Evolutionary conservation across 2,797 vertebrate species (phyloP).

Genomic region (Streptopelia turtur): DNA sequence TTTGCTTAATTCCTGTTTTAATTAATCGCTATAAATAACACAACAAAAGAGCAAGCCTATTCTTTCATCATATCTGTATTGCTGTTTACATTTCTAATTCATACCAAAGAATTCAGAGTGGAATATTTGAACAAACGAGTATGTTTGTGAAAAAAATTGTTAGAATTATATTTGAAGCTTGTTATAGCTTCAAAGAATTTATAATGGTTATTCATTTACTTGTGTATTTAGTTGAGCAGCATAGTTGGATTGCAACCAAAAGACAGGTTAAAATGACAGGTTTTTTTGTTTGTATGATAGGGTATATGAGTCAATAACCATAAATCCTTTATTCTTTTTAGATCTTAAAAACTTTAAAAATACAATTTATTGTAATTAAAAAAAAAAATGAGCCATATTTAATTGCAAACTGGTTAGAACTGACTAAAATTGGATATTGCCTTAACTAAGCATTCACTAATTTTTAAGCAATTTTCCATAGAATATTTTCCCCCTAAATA

Average conservation of each 20-base stretch:
- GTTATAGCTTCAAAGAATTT: neutral
- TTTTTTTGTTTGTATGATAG: neutral
- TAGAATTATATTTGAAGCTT: neutral
- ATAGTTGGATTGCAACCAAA: neutral
- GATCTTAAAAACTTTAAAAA: neutral
- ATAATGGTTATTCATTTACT: neutral
- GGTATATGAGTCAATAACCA: neutral
- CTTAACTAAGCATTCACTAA: neutral
- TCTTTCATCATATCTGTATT: neutral
- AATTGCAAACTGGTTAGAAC: neutral
- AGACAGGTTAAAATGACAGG: neutral
- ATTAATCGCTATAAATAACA: neutral
- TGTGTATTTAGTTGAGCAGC: neutral
- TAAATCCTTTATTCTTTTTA: neutral
- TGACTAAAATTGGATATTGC: neutral
- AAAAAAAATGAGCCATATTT: neutral
- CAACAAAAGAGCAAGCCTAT: fast-evolving
- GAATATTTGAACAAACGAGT: neutral
- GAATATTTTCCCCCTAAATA: neutral
- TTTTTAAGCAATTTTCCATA: neutral
- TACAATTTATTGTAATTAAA: neutral
- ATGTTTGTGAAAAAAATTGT: neutral
- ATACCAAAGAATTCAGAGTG: neutral
- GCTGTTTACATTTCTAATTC: neutral
- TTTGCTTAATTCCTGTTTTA: neutral